A percentile compares a stretch with the other conserved stretches of the same genome.
Conservation (phyloP, 2,888 invertebrate genomes). For the Spodoptera exigua region DNA sequence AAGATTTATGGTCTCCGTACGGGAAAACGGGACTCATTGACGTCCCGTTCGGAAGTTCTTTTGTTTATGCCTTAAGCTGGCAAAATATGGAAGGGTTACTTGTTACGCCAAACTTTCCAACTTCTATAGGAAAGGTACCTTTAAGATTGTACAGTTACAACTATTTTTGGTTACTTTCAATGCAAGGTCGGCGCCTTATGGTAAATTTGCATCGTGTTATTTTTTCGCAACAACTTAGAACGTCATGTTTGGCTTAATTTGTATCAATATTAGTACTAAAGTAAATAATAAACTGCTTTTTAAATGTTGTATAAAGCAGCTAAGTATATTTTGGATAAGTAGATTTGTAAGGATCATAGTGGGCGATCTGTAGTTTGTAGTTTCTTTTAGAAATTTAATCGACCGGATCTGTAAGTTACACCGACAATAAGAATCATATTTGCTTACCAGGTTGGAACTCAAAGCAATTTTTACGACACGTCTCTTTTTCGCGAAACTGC, state of each 20-base stretch:
- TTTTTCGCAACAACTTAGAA: too few species aligned
- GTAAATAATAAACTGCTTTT: too few species aligned
- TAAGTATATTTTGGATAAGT: not conserved
- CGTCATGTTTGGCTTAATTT: too few species aligned
- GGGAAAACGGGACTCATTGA: slow-evolving; percentile 62
- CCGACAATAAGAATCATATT: not conserved
- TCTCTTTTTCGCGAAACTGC: slow-evolving; percentile 65
- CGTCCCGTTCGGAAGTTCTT: slow-evolving; percentile 58
- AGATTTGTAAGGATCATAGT: too few species aligned
- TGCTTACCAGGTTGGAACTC: slow-evolving; percentile 22
- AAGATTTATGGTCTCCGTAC: slow-evolving; percentile 73
- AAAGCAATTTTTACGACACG: slow-evolving; percentile 54
- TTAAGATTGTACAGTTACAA: slow-evolving; percentile 5
- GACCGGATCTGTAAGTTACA: slow-evolving; percentile 10
- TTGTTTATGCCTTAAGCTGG: slow-evolving; percentile 39
- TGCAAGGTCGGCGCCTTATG: too few species aligned
- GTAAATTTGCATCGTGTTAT: too few species aligned
- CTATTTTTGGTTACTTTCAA: slow-evolving; percentile 1
- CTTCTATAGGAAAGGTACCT: slow-evolving; percentile 6
- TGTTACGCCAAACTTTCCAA: slow-evolving; percentile 29
- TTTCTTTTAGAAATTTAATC: not conserved
- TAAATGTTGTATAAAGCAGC: too few species aligned
- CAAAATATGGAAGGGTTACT: slow-evolving; percentile 26
- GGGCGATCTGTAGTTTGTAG: not conserved
- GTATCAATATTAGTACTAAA: too few species aligned